Evolutionary conservation across 2,797 vertebrate species (phyloP).

Genomic region (Calcarius lapponicus): DNA sequence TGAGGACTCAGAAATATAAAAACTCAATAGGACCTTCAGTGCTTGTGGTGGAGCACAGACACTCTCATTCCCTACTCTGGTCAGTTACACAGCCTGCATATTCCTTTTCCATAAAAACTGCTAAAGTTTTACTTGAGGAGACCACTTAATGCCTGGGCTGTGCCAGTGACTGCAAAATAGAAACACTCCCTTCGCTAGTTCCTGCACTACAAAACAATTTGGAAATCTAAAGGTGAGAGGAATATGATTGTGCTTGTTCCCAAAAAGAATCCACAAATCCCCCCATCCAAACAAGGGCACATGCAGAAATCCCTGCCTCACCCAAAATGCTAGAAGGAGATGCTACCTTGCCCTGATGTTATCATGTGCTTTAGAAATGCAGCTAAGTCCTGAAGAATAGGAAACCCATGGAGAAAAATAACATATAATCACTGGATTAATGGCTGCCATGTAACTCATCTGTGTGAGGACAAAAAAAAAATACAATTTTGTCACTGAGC

Average conservation of each 20-base stretch:
- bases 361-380: background rate
- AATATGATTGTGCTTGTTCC: background rate
- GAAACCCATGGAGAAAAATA: background rate
- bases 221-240: background rate
- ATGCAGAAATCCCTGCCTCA: background rate
- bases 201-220: background rate
- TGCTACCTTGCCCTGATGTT: background rate
- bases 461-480: background rate
- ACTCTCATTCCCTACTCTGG: background rate
- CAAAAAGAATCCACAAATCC: background rate
- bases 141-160: background rate
- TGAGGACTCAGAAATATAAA: background rate
- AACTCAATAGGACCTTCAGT: background rate
- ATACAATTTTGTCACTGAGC: fast-evolving
- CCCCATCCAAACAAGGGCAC: fast-evolving
- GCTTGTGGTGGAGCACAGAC: background rate
- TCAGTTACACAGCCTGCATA: background rate
- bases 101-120: background rate
- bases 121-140: background rate
- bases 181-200: background rate
- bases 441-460: background rate
- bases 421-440: background rate
- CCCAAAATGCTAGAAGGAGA: background rate
- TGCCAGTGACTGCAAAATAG: background rate
- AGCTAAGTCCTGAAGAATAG: background rate